Conservation (phyloP, 2,888 invertebrate species). For the Zygogramma bicolorata region DNA sequence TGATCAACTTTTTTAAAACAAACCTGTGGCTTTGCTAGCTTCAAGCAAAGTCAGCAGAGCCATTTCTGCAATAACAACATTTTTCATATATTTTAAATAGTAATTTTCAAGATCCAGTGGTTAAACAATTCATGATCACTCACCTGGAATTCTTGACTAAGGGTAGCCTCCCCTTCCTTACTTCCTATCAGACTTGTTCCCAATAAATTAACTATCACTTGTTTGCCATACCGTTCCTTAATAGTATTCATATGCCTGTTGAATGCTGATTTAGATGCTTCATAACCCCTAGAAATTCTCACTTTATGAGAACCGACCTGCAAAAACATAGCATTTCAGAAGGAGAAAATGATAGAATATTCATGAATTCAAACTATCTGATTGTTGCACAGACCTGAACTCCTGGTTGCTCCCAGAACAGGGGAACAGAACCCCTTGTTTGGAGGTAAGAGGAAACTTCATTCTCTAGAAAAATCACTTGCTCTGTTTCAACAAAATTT, state of each 20-base stretch:
- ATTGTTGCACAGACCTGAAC: slow-evolving; percentile 76
- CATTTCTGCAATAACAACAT: too few species aligned
- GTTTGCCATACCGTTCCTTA: slow-evolving; percentile 90
- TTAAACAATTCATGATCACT: too few species aligned
- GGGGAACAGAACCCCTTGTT: slow-evolving; percentile 95
- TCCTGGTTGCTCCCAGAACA: slow-evolving; percentile 99
- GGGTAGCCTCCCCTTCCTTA: slow-evolving; percentile 96
- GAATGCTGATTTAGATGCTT: slow-evolving; percentile 93
- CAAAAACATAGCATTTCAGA: too few species aligned
- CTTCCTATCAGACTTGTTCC: slow-evolving; percentile 91
- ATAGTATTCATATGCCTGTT: slow-evolving; percentile 90
- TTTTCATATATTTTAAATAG: slow-evolving; percentile 7
- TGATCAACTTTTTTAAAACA: too few species aligned
- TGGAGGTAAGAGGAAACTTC: slow-evolving; percentile 91
- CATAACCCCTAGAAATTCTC: slow-evolving; percentile 94
- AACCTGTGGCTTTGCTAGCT: too few species aligned
- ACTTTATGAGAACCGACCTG: slow-evolving; percentile 98
- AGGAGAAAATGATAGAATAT: background rate
- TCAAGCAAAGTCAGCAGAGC: too few species aligned
- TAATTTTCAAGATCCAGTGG: too few species aligned
- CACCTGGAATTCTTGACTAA: slow-evolving; percentile 91
- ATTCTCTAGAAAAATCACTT: slow-evolving; percentile 93
- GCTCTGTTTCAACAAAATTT: slow-evolving; percentile 99
- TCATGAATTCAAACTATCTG: too few species aligned
- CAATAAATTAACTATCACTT: slow-evolving; percentile 92